phyloP scores from a whole-genome alignment of 1,140 invertebrate species.

The Littorina saxatilis region DNA sequence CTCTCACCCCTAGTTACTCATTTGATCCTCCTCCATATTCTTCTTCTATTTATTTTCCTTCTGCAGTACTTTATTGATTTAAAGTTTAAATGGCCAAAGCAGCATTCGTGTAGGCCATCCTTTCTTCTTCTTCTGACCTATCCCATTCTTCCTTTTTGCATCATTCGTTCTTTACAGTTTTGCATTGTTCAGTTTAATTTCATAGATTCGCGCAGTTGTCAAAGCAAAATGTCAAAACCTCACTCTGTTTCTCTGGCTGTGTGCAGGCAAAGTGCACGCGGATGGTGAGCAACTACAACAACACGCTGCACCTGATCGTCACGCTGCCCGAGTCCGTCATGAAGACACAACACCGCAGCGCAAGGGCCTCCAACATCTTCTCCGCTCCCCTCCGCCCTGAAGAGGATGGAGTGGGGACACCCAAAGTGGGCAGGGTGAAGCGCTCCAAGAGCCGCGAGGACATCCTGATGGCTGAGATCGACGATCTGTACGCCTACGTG shows the following conservation, averaged over 20 bases:
- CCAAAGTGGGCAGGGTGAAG: conserved; percentile 38
- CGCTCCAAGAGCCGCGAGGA: conserved; percentile 77
- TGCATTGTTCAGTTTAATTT: too few species aligned
- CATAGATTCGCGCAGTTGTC: too few species aligned
- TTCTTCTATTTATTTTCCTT: too few species aligned
- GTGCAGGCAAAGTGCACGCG: conserved; percentile 83
- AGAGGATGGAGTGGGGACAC: conserved; percentile 66
- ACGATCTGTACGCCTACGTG: conserved; percentile 97
- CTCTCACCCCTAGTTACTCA: neutral
- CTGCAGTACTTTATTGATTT: too few species aligned
- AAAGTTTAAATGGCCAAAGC: too few species aligned
- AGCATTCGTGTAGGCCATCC: too few species aligned
- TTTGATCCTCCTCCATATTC: neutral
- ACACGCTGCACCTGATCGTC: conserved; percentile 82
- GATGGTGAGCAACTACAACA: conserved; percentile 87
- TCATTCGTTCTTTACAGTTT: too few species aligned
- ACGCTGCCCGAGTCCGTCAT: conserved; percentile 66
- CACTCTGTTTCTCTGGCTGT: neutral
- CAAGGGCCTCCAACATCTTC: conserved; percentile 64
- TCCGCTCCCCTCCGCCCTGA: conserved; percentile 60
- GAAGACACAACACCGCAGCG: conserved; percentile 67
- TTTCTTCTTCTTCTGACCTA: too few species aligned
- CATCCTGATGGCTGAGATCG: conserved; percentile 90
- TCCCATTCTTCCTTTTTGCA: too few species aligned
- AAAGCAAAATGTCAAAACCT: too few species aligned